Conservation (phyloP, 2,888 invertebrate genomes). For the Drosophila quinaria region DNA sequence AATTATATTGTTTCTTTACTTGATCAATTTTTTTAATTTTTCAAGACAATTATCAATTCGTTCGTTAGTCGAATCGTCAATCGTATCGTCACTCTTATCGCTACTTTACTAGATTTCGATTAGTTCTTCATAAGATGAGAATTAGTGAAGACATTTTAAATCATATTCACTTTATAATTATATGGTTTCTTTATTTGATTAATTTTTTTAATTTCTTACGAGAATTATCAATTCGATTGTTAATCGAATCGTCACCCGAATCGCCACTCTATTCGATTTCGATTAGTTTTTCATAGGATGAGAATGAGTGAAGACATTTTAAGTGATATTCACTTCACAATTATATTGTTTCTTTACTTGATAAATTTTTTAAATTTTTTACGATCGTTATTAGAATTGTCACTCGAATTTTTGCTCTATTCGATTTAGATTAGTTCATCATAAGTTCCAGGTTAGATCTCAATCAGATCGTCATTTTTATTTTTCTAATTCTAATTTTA, state of each 20-base stretch:
- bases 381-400: too few species aligned
- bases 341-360: conserved; percentile 1
- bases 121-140: background rate
- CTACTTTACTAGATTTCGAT: background rate
- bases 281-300: background rate
- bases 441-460: background rate
- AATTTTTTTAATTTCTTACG: background rate
- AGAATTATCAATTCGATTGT: too few species aligned
- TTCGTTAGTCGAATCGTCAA: too few species aligned
- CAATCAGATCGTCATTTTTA: background rate
- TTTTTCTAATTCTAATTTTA: background rate
- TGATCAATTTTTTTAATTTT: background rate
- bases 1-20: background rate
- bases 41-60: too few species aligned
- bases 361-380: background rate
- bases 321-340: background rate
- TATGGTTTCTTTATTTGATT: background rate
- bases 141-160: background rate
- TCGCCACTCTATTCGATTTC: background rate
- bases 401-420: background rate
- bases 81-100: background rate
- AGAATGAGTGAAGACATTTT: background rate
- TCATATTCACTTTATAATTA: background rate
- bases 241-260: background rate
- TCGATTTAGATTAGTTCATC: background rate